These are phyloP conservation scores for Typhlomys cinereus DNA, from an alignment of 2,113 vertebrate genomes.

Conservation along the genomic window DNA sequence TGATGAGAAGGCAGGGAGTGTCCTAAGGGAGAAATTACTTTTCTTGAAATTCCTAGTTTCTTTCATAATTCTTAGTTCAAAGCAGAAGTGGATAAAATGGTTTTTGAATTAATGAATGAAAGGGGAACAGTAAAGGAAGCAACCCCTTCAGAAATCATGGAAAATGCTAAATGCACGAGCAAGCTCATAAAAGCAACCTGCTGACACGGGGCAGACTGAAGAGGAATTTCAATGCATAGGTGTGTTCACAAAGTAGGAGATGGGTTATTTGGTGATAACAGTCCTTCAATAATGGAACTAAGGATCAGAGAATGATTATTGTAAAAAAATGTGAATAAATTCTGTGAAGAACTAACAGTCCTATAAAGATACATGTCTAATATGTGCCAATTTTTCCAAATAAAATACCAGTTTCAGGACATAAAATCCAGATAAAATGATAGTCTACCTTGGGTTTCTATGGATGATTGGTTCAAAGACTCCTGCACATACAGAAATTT, in stretches of 20 bases:
- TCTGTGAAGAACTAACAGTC: neutral
- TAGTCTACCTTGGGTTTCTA: neutral
- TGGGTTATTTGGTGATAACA: neutral
- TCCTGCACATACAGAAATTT: too few species aligned
- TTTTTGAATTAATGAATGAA: conserved; percentile 29
- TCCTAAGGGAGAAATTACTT: neutral
- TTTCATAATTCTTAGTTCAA: neutral
- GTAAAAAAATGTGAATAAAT: neutral
- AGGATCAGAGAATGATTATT: neutral
- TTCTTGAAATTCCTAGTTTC: neutral
- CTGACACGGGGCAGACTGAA: neutral
- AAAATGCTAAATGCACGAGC: neutral
- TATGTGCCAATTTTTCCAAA: neutral
- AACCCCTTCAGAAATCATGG: neutral
- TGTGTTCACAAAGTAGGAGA: neutral
- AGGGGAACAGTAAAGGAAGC: neutral
- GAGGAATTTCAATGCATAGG: neutral
- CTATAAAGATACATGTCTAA: neutral
- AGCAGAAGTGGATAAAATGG: neutral
- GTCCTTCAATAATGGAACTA: neutral
- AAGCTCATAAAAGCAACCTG: neutral
- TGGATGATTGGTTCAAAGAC: neutral
- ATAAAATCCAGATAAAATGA: neutral
- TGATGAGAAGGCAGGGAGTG: neutral
- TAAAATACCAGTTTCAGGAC: neutral